phyloP scores from a whole-genome alignment of 2,888 invertebrate genomes.

The Pemphredon lugubris region DNA sequence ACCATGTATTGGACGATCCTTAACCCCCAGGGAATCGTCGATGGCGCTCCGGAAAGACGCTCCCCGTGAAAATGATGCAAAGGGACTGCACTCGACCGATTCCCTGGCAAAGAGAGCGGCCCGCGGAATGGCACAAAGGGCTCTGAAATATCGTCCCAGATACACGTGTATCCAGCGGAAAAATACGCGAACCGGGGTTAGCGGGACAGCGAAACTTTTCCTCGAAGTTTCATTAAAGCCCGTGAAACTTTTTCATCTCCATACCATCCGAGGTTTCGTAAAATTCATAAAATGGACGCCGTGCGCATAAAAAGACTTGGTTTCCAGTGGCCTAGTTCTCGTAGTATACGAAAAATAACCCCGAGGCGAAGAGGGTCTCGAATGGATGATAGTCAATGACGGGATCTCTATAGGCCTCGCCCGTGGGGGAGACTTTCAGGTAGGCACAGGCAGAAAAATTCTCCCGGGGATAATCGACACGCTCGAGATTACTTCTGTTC shows the following conservation, averaged over 20 bases:
- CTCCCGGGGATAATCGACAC: conserved; percentile 44
- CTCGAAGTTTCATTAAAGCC: conserved; percentile 59
- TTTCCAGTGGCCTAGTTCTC: conserved; percentile 62
- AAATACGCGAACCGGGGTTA: conserved; percentile 12
- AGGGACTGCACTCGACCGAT: too few relatives aligned
- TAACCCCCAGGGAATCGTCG: too few relatives aligned
- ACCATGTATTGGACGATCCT: too few relatives aligned
- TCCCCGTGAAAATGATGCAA: too few relatives aligned
- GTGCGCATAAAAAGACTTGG: conserved; percentile 56
- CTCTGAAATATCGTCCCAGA: not conserved
- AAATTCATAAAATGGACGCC: conserved; percentile 67
- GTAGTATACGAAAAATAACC: conserved; percentile 61
- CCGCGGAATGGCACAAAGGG: not conserved
- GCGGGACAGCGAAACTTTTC: conserved; percentile 32
- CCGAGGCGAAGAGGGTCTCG: conserved; percentile 56
- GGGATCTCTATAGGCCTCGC: conserved; percentile 46
- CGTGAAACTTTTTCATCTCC: conserved; percentile 64
- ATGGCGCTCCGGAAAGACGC: not conserved
- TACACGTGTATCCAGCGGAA: conserved; percentile 28
- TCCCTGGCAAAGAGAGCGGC: too few relatives aligned
- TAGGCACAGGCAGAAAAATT: conserved; percentile 20
- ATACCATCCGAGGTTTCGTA: conserved; percentile 49
- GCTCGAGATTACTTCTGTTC: conserved; percentile 43
- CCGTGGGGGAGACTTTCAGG: conserved; percentile 26
- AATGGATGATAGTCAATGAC: conserved; percentile 67